Evolutionary conservation across 1,140 invertebrate genomes (phyloP), one percentile per base, ranked within the genome.

Genomic region (Rhyacophila brunnea): DNA sequence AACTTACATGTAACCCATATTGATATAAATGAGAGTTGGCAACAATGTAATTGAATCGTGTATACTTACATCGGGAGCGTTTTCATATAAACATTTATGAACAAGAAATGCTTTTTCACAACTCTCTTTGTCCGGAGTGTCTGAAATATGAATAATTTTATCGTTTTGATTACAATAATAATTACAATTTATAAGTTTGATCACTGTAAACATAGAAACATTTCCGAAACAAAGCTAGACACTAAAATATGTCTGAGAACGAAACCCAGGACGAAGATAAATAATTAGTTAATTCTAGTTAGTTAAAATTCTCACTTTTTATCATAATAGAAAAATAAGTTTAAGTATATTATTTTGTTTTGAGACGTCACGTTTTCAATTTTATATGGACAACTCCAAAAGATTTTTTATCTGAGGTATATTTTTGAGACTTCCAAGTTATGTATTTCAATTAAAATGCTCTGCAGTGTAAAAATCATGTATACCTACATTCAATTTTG

Each of bases 11-110:
- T n/a, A n/a, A n/a, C n/a, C n/a, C n/a, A n/a, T n/a, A n/a, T n/a
- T n/a, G n/a, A n/a, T n/a, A n/a, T n/a, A n/a, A n/a, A n/a, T n/a
- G n/a, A n/a, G n/a, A n/a, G n/a, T n/a, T n/a, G n/a, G n/a, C n/a
- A n/a, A n/a, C n/a, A n/a, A n/a, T n/a, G n/a, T n/a, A n/a, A n/a
- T n/a, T n/a, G n/a, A n/a, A n/a, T n/a, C n/a, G n/a, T n/a, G n/a
- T 28, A 28, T 28, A 58, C 50, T 50, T 45, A 62, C 64, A 20
- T 65, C 60, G 5, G 64, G 64, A 35, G 55, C 52, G 11, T 14
- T 38, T 55, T 62, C 55, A 18, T 65, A 62, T 23, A 61, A 23
- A 32, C 64, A 65, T 51, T 55, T 47, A 36, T 65, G 64, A 19
- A 65, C 55, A n/a, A 50, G 54, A 50, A 55, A 62, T 9, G 64